A percentile compares a stretch with the other conserved stretches of the same genome.
phyloP scores from a whole-genome alignment of 2,888 invertebrate genomes.

The Ligdia adustata region DNA sequence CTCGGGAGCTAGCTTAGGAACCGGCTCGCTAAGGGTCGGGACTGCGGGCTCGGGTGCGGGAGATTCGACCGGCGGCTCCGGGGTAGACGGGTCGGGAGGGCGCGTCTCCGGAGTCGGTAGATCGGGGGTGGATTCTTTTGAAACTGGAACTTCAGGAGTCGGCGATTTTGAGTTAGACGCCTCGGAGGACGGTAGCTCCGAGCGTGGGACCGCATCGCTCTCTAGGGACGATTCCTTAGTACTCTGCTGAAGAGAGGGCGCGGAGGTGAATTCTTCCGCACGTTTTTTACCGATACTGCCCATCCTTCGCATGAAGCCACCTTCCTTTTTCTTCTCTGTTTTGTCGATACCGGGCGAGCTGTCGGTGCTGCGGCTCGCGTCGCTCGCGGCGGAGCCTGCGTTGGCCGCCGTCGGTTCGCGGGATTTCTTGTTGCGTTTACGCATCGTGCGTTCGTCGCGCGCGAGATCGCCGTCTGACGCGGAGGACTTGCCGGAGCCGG shows the following conservation, averaged over 20 bases:
- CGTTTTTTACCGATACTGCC: slow-evolving; percentile 72
- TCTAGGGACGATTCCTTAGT: slow-evolving; percentile 40
- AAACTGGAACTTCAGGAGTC: slow-evolving; percentile 23
- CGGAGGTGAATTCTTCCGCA: slow-evolving; percentile 51
- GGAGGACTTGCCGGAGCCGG: slow-evolving; percentile 71
- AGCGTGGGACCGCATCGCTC: slow-evolving; percentile 15
- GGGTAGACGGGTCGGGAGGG: slow-evolving; percentile 1
- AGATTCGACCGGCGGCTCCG: slow-evolving; percentile 8
- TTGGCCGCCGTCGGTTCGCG: slow-evolving; percentile 57
- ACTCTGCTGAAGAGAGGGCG: slow-evolving; percentile 44
- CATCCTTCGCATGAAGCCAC: slow-evolving; percentile 66
- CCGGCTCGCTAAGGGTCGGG: slow-evolving; percentile 7
- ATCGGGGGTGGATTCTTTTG: slow-evolving; percentile 21
- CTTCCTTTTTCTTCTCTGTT: slow-evolving; percentile 70
- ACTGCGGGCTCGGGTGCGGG: slow-evolving; percentile 28
- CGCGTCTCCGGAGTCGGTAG: slow-evolving; percentile 12
- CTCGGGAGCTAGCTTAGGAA: slow-evolving; percentile 34
- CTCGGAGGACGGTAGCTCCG: slow-evolving; percentile 8
- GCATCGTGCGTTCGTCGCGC: slow-evolving; percentile 79
- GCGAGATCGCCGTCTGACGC: slow-evolving; percentile 78
- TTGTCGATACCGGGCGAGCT: slow-evolving; percentile 65
- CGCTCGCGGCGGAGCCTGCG: slow-evolving; percentile 23
- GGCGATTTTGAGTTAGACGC: slow-evolving; percentile 14
- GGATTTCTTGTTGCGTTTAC: slow-evolving; percentile 77
- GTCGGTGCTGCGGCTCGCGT: slow-evolving; percentile 26